These are phyloP conservation scores for Drosophila carrolli DNA, from an alignment of 1,140 invertebrate species.

Conservation along the genomic window DNA sequence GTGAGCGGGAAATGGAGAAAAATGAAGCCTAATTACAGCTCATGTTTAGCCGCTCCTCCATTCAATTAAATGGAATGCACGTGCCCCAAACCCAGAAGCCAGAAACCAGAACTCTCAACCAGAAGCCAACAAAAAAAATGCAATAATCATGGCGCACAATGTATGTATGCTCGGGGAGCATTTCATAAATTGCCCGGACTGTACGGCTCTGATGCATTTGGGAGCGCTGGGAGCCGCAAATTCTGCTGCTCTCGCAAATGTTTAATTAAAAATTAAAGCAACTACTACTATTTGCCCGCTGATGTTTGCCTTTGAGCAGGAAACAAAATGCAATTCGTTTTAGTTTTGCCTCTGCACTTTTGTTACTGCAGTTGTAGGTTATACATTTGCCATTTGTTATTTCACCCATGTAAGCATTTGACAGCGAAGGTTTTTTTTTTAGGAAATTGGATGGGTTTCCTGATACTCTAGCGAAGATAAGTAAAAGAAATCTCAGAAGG, in stretches of 20 bases:
- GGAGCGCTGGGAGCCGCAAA: conserved; percentile 44
- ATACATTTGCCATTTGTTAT: conserved; percentile 23
- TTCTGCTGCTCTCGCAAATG: conserved; percentile 45
- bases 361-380: conserved; percentile 30
- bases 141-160: conserved; percentile 44
- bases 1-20: conserved; percentile 47
- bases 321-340: conserved; percentile 53
- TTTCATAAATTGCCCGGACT: conserved; percentile 54
- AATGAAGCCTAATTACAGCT: conserved; percentile 61
- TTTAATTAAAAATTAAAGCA: conserved; percentile 80
- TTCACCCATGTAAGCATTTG: conserved; percentile 18
- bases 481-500: neutral
- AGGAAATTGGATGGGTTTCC: neutral
- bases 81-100: conserved; percentile 35
- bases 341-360: conserved; percentile 5
- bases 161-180: conserved; percentile 45
- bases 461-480: neutral
- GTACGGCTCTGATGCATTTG: conserved; percentile 34
- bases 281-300: conserved; percentile 52
- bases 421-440: neutral
- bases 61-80: conserved; percentile 75
- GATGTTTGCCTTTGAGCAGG: conserved; percentile 42
- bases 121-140: conserved; percentile 34
- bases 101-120: conserved; percentile 3
- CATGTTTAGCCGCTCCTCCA: conserved; percentile 58